Evolutionary conservation across 2,888 invertebrate species (phyloP).

Genomic region (Nephrotoma guestfalica): DNA sequence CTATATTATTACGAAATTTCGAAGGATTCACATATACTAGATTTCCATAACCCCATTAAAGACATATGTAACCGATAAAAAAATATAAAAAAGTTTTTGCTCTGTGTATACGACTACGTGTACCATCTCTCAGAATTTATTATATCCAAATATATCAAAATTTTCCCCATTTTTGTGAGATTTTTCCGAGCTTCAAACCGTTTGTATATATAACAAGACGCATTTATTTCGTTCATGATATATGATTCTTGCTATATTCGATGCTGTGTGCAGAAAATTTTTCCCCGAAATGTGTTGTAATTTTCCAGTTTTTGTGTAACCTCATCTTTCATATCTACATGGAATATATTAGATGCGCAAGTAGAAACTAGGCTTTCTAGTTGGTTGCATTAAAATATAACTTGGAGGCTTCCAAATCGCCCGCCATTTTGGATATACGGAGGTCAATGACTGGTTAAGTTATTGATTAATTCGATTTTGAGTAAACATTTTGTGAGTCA

Average conservation of each 20-base stretch:
- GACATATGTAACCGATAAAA: background rate
- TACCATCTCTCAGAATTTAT: background rate
- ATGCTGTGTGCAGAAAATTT: background rate
- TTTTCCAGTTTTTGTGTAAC: background rate
- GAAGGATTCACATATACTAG: background rate
- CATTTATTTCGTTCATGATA: background rate
- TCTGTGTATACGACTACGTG: too few relatives aligned
- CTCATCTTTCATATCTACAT: background rate
- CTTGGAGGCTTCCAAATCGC: too few relatives aligned
- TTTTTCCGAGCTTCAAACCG: background rate
- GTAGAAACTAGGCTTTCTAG: too few relatives aligned
- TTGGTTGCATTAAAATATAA: too few relatives aligned
- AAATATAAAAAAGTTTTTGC: background rate
- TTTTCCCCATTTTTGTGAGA: background rate
- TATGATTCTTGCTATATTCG: background rate
- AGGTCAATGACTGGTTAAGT: too few relatives aligned
- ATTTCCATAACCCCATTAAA: background rate
- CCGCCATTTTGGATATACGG: too few relatives aligned
- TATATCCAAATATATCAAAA: background rate
- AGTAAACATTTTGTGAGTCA: too few relatives aligned
- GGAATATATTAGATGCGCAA: background rate
- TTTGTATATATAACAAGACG: background rate
- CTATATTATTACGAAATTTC: background rate
- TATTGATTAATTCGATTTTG: too few relatives aligned
- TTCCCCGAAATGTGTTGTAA: background rate